phyloP scores from a whole-genome alignment of 2,888 invertebrate species.

The Tetranychus truncatus region DNA sequence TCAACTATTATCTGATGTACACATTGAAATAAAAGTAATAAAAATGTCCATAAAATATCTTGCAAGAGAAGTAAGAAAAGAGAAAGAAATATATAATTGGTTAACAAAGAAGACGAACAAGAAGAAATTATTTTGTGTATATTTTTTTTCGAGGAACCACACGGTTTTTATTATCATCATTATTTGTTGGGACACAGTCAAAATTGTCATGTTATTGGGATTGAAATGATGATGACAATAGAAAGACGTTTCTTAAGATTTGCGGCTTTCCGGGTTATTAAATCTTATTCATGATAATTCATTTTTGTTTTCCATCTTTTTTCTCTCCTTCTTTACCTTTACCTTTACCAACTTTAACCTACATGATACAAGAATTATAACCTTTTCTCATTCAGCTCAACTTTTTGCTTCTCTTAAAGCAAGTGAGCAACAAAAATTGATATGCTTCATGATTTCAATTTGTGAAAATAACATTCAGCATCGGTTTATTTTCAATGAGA shows the following conservation, averaged over 20 bases:
- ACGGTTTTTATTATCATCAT: neutral
- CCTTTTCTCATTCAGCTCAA: no score
- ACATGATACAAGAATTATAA: no score
- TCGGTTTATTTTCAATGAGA: no score
- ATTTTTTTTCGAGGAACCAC: no score
- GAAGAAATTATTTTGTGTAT: no score
- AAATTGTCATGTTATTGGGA: neutral
- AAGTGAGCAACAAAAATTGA: no score
- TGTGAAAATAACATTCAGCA: no score
- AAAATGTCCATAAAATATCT: neutral
- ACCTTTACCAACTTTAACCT: neutral
- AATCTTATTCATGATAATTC: neutral
- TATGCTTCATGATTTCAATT: no score
- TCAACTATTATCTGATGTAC: no score
- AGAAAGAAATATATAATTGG: neutral
- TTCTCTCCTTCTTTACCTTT: neutral
- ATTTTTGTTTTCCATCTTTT: neutral
- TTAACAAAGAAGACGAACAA: neutral
- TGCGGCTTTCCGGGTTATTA: slow-evolving; percentile 1
- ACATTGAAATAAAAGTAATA: neutral
- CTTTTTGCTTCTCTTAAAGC: no score
- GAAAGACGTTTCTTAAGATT: neutral
- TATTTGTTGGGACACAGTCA: neutral
- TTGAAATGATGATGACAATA: neutral
- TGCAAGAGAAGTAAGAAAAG: no score